Percentiles rank a stretch among this genome's conserved stretches.
phyloP scores from a whole-genome alignment of 2,113 vertebrate species.

The Pleuronectes platessa region DNA sequence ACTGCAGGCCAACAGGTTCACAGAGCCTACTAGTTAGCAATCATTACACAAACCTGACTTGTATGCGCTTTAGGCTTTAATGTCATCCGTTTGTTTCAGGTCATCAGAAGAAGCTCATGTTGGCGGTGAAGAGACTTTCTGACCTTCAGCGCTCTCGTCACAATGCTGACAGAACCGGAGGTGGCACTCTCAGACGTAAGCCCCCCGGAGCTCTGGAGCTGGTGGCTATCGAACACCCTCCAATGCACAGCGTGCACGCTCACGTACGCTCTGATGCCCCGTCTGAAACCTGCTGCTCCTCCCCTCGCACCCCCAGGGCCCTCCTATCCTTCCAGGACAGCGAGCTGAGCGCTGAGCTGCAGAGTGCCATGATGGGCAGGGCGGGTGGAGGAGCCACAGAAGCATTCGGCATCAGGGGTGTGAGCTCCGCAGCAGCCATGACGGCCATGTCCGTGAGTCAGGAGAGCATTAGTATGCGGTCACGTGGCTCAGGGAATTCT shows the following conservation, averaged over 20 bases:
- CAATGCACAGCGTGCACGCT: conserved; percentile 57
- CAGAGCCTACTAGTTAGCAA: no score
- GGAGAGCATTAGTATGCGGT: conserved; percentile 91
- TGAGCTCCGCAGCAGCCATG: conserved; percentile 67
- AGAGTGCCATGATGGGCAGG: conserved; percentile 86
- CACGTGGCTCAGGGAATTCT: conserved; percentile 89
- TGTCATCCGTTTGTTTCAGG: conserved; percentile 76
- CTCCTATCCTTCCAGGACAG: conserved; percentile 91
- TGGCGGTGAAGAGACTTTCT: conserved; percentile 91
- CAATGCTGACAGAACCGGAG: conserved; percentile 78
- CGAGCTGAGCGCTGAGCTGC: conserved; percentile 90
- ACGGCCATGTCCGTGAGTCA: conserved; percentile 88
- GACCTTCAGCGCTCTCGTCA: conserved; percentile 87
- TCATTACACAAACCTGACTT: no score
- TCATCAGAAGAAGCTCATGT: conserved; percentile 97
- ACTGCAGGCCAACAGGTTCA: no score
- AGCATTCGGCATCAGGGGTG: conserved; percentile 77
- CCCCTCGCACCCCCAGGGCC: conserved; percentile 83
- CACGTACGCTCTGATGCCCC: conserved; percentile 33
- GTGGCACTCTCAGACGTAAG: conserved; percentile 80
- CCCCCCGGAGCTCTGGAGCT: conserved; percentile 82
- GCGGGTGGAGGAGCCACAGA: conserved; percentile 32
- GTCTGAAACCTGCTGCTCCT: conserved; percentile 65
- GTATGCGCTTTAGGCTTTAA: not conserved
- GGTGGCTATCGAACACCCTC: conserved; percentile 86